Conservation (phyloP, 2,888 invertebrate genomes). For the Pogonocherus hispidulus region DNA sequence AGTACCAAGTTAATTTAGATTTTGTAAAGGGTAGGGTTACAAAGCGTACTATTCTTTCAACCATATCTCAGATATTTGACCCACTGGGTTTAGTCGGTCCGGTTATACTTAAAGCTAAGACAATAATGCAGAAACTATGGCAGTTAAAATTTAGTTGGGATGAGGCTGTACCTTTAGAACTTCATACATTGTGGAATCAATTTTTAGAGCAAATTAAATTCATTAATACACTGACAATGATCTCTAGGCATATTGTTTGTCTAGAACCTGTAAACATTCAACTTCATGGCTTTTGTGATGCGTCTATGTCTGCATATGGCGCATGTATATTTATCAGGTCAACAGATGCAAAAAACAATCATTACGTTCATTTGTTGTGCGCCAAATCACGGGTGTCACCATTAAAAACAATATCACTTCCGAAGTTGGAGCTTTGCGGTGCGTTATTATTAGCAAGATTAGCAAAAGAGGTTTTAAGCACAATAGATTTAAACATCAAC, state of each 20-base stretch:
- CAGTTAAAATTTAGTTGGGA: conserved; percentile 33
- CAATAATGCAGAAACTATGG: conserved; percentile 39
- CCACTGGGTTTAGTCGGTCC: conserved; percentile 37
- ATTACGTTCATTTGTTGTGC: conserved; percentile 30
- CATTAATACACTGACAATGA: neutral
- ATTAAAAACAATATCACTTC: conserved; percentile 50
- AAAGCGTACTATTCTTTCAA: neutral
- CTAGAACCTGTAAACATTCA: conserved; percentile 19
- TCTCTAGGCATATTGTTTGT: conserved; percentile 3
- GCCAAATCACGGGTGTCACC: conserved; percentile 53
- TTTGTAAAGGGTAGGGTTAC: neutral
- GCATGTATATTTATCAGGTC: conserved; percentile 47
- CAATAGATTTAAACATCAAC: conserved; percentile 24
- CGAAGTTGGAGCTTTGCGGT: conserved; percentile 49
- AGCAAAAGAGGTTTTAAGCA: conserved; percentile 22
- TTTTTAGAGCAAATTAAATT: conserved; percentile 13
- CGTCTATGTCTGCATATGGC: conserved; percentile 48
- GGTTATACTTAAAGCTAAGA: conserved; percentile 29
- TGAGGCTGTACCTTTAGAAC: conserved; percentile 27
- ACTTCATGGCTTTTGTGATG: conserved; percentile 53
- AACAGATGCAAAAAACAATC: conserved; percentile 9
- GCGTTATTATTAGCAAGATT: conserved; percentile 41
- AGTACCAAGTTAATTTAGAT: neutral
- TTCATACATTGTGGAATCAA: conserved; percentile 25
- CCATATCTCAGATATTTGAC: conserved; percentile 4